These are phyloP conservation scores for Chalcis sispes DNA, from an alignment of 2,888 invertebrate species.

Conservation along the genomic window DNA sequence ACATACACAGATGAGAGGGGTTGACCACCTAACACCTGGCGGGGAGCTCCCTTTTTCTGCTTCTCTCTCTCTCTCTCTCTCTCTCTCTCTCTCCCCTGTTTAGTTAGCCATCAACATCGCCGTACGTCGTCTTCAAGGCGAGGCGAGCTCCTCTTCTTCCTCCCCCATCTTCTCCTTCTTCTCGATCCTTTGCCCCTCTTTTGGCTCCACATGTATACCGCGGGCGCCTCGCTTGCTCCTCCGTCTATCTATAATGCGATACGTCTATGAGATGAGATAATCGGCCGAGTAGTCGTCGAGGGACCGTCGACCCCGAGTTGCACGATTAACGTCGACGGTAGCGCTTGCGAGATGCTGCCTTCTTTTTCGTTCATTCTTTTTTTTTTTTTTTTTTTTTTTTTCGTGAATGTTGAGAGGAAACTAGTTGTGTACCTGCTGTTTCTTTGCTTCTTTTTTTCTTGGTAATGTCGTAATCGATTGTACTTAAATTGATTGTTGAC, in stretches of 20 bases:
- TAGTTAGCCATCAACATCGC: too few relatives aligned
- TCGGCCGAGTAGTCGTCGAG: conserved; percentile 61
- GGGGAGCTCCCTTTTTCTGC: conserved; percentile 52
- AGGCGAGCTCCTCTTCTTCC: not conserved
- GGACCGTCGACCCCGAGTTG: conserved; percentile 42
- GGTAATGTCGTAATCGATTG: too few relatives aligned
- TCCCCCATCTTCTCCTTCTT: not conserved
- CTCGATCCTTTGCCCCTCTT: conserved; percentile 28
- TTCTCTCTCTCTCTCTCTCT: conserved; percentile 4
- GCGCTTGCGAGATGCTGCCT: not conserved
- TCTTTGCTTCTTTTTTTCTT: too few relatives aligned
- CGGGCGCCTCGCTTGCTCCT: conserved; percentile 5
- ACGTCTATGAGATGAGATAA: conserved; percentile 72
- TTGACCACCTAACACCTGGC: conserved; percentile 66
- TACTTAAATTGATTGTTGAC: too few relatives aligned
- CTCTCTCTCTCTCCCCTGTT: not conserved
- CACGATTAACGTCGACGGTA: not conserved
- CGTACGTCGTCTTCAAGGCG: too few relatives aligned
- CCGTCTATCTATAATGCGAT: conserved; percentile 61
- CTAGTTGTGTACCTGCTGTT: too few relatives aligned
- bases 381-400: too few relatives aligned
- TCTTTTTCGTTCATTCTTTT: not conserved
- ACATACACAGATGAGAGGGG: conserved; percentile 73
- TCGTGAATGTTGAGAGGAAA: too few relatives aligned
- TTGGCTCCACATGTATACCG: not conserved